These are phyloP conservation scores for Dichetophora obliterata DNA, from an alignment of 2,888 invertebrate species.

Conservation along the genomic window DNA sequence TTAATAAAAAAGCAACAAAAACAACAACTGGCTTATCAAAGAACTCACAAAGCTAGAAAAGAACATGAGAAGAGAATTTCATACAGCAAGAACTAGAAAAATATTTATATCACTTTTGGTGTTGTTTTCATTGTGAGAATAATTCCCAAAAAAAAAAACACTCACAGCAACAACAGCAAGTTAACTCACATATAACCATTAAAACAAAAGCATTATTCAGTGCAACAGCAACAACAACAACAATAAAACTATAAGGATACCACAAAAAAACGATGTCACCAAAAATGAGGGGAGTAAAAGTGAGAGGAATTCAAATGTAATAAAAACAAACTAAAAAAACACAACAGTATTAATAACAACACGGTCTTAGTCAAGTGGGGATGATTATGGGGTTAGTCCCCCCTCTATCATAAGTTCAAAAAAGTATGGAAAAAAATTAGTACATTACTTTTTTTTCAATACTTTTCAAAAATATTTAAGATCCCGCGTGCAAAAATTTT, in stretches of 20 bases:
- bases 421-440: too few relatives aligned
- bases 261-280: slow-evolving; percentile 12
- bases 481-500: too few relatives aligned
- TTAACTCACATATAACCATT: too few relatives aligned
- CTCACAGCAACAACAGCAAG: not conserved
- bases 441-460: too few relatives aligned
- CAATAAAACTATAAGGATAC: not conserved
- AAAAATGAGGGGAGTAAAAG: not conserved
- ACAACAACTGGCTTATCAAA: not conserved
- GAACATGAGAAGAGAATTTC: not conserved
- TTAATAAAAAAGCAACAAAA: not conserved
- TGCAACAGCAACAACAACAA: not conserved
- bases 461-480: too few relatives aligned
- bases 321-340: too few relatives aligned
- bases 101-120: not conserved
- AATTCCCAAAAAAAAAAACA: not conserved
- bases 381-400: too few relatives aligned
- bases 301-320: too few relatives aligned
- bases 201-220: too few relatives aligned
- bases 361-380: too few relatives aligned
- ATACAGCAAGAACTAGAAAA: not conserved
- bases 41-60: not conserved
- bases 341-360: too few relatives aligned
- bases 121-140: not conserved
- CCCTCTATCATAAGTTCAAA: too few relatives aligned